Conservation (phyloP, 2,888 invertebrate species). For the Cerceris ruficornis region DNA sequence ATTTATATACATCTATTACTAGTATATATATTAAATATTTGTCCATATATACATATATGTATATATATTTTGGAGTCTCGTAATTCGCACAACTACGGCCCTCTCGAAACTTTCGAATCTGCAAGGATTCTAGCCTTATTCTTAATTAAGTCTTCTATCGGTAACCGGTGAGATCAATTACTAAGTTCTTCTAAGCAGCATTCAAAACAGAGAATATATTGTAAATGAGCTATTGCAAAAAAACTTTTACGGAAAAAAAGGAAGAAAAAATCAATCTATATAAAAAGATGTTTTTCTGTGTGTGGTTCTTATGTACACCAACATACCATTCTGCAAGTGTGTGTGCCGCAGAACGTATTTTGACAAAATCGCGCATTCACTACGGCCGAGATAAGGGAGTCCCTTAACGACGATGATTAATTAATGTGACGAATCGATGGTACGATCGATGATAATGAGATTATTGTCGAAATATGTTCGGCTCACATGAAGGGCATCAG, state of each 20-base stretch:
- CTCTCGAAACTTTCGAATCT: constrained; percentile 33
- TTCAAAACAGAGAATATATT: constrained; percentile 72
- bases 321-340: constrained; percentile 86
- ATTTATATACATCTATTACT: too few species aligned
- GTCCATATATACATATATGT: too few species aligned
- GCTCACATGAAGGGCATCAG: constrained; percentile 69
- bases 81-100: constrained; percentile 22
- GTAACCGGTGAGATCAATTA: constrained; percentile 45
- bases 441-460: constrained; percentile 13
- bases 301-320: constrained; percentile 86
- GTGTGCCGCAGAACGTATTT: constrained; percentile 76
- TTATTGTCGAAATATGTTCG: constrained; percentile 74
- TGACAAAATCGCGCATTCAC: constrained; percentile 59
- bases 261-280: constrained; percentile 75
- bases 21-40: too few species aligned
- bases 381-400: background rate
- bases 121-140: constrained; percentile 47
- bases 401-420: constrained; percentile 33
- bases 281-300: constrained; percentile 80
- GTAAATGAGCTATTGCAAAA: constrained; percentile 67
- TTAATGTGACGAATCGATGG: constrained; percentile 9
- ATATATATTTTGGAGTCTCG: background rate
- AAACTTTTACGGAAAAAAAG: constrained; percentile 71
- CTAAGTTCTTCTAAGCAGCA: constrained; percentile 77
- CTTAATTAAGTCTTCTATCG: constrained; percentile 38